Evolutionary conservation across 2,888 invertebrate species (phyloP), one percentile per base, ranked within the genome.

Genomic region (Incurvaria masculella): DNA sequence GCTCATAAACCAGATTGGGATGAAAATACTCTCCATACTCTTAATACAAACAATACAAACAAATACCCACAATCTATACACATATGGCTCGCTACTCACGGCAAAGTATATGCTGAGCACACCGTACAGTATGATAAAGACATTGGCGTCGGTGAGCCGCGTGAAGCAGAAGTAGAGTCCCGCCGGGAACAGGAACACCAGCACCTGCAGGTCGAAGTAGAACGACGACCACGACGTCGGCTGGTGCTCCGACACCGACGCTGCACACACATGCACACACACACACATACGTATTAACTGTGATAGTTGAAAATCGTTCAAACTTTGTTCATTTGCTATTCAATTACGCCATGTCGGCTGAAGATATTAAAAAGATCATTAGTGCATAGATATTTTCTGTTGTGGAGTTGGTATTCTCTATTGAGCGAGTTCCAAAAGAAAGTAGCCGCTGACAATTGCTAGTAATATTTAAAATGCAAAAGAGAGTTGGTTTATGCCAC

Each of bases 141-240:
- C 97, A 68, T 97, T 98, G 27, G 94, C 89, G 65, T 99, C 97
- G 0, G 94, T 92, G 53, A 97, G 81, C 59, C 92, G 88, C 48
- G 88, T 87, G 78, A 99, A 98, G 73, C 98, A 99, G 75, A 95
- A 95, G 76, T 98, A 99, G 47, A 99, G 81, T 2, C 98, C 98
- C 41, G 94, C 96, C 27, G 94, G 97, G 71, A 98, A 97, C 55
- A 97, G 81, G 70, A 98, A 97, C 52, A 97, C 95, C 45, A 98
- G 80, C 55, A 98, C 88, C 72, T 98, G 94, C 47, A 98, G 82
- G 80, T 98, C 97, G 71, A 97, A 97, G 79, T 96, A 98, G 80
- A 97, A 98, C 1, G 96, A 96, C 45, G 94, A 93, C 97, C 97
- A 98, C 0, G 97, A 93, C 2, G 97, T 98, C 1, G 97, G 97